Conservation (phyloP, 2,888 invertebrate species). For the Aspidapion aeneum region DNA sequence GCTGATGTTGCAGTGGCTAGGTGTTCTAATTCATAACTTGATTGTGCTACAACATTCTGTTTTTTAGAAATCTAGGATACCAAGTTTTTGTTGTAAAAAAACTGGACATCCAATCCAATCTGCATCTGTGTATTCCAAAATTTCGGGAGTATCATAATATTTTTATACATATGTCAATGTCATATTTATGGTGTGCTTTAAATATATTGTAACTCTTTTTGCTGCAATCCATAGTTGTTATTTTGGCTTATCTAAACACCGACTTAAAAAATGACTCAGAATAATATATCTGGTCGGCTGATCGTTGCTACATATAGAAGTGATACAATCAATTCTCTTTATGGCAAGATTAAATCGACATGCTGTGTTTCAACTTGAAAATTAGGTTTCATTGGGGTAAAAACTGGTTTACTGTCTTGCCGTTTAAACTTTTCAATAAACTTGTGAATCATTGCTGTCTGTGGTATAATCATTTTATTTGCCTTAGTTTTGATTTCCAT, state of each 20-base stretch:
- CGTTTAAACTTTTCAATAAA: conserved; percentile 23
- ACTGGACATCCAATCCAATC: not conserved
- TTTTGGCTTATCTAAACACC: conserved; percentile 23
- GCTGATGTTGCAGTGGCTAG: too few species aligned
- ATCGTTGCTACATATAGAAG: conserved; percentile 20
- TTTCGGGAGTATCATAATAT: not conserved
- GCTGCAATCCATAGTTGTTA: conserved; percentile 18
- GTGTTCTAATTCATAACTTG: conserved; percentile 20
- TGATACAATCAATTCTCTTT: conserved; percentile 20
- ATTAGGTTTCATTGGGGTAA: conserved; percentile 25
- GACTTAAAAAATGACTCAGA: conserved; percentile 11
- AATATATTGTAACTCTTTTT: conserved; percentile 19
- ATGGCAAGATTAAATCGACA: conserved; percentile 23
- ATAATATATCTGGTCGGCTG: conserved; percentile 20
- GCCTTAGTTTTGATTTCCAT: conserved; percentile 12
- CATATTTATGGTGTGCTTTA: not conserved
- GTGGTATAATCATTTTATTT: conserved; percentile 2
- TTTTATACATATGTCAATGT: not conserved
- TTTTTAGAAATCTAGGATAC: conserved; percentile 21
- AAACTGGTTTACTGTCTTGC: conserved; percentile 19
- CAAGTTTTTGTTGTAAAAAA: conserved; percentile 15
- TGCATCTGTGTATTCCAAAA: not conserved
- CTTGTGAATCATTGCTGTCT: conserved; percentile 15
- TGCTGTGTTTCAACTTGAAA: conserved; percentile 20
- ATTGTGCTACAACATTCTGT: conserved; percentile 20